Evolutionary conservation across 2,113 vertebrate species (phyloP).

Genomic region (Isurus oxyrinchus): DNA sequence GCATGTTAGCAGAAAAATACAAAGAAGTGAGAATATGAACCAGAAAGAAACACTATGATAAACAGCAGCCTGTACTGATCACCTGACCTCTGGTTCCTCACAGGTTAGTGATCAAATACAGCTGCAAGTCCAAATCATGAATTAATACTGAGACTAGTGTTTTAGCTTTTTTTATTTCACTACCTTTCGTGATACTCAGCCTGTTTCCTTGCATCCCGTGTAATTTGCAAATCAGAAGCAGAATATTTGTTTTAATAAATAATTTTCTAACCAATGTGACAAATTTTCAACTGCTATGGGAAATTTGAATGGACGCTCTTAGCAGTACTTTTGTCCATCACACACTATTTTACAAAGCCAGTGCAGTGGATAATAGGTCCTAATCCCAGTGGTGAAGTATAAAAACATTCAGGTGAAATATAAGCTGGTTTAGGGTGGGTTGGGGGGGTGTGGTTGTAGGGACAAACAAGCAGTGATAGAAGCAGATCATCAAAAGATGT

Average conservation of each 20-base stretch:
- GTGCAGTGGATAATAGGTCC: neutral
- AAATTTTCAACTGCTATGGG: neutral
- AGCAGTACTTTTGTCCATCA: neutral
- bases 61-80: neutral
- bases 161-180: neutral
- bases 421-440: too few species aligned
- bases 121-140: neutral
- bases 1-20: neutral
- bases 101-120: neutral
- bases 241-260: neutral
- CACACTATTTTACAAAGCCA: neutral
- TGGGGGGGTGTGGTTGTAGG: too few species aligned
- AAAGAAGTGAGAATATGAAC: neutral
- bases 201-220: neutral
- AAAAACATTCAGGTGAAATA: too few species aligned
- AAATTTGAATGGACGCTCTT: neutral
- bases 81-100: neutral
- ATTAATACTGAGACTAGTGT: neutral
- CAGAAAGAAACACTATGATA: neutral
- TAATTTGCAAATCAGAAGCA: neutral
- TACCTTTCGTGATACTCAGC: neutral
- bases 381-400: neutral
- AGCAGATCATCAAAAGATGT: too few species aligned
- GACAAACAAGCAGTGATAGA: too few species aligned
- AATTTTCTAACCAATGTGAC: neutral